Conservation (phyloP, 2,113 vertebrate genomes). For the Dissostichus mawsoni region DNA sequence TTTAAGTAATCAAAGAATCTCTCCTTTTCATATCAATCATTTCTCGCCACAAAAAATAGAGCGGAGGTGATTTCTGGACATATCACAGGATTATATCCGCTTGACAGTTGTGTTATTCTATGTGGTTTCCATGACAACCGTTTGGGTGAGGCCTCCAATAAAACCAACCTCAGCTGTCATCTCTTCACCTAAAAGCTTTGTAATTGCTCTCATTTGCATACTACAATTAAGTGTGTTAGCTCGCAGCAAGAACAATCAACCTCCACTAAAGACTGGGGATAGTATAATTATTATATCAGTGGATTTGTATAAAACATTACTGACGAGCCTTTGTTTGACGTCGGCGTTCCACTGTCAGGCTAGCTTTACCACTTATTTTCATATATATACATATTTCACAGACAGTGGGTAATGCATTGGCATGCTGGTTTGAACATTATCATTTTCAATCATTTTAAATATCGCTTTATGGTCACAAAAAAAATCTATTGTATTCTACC, state of each 20-base stretch:
- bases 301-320: conserved; percentile 80
- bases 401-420: conserved; percentile 37
- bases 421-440: conserved; percentile 31
- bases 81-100: conserved; percentile 79
- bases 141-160: conserved; percentile 96
- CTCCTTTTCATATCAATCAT: conserved; percentile 46
- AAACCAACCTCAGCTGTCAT: conserved; percentile 99
- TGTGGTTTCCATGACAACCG: conserved; percentile 98
- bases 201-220: conserved; percentile 99
- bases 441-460: conserved; percentile 15
- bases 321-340: conserved; percentile 74
- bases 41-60: conserved; percentile 51
- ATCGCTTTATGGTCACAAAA: background rate
- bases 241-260: conserved; percentile 99
- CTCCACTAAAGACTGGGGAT: conserved; percentile 86
- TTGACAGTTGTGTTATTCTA: conserved; percentile 89
- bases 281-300: conserved; percentile 85
- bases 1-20: conserved; percentile 72
- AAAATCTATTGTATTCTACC: conserved; percentile 8
- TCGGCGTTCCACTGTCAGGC: conserved; percentile 50
- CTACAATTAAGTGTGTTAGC: conserved; percentile 99
- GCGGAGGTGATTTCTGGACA: conserved; percentile 69
- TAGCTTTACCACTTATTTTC: conserved; percentile 48
- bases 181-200: conserved; percentile 99
- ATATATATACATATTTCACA: conserved; percentile 56